These are phyloP conservation scores for Tachina fera DNA, from an alignment of 2,888 invertebrate species.

Conservation along the genomic window DNA sequence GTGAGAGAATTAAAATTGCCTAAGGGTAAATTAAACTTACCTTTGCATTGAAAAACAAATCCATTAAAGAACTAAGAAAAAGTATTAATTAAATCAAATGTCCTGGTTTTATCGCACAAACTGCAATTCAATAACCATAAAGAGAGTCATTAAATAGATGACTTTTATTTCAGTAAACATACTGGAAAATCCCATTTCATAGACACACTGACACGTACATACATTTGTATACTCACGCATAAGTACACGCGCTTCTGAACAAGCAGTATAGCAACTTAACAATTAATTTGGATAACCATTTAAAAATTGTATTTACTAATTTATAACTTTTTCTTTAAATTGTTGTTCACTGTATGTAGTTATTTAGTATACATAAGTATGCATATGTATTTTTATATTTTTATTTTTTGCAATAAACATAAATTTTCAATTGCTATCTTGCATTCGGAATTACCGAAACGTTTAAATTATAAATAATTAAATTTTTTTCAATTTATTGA, in stretches of 20 bases:
- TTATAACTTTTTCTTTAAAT: background rate
- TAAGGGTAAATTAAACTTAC: slow-evolving; percentile 49
- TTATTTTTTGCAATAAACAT: background rate
- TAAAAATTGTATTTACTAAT: background rate
- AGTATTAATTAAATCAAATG: slow-evolving; percentile 63
- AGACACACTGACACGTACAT: background rate
- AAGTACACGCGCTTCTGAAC: background rate
- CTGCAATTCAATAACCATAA: slow-evolving; percentile 62
- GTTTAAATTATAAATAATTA: background rate
- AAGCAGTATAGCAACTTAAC: background rate
- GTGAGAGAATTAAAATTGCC: background rate
- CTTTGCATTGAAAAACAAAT: slow-evolving; percentile 44
- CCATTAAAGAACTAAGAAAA: slow-evolving; percentile 47
- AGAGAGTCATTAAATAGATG: slow-evolving; percentile 53
- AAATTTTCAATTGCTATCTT: background rate
- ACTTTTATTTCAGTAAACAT: slow-evolving; percentile 19
- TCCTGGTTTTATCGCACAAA: slow-evolving; percentile 61
- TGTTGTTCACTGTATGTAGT: background rate
- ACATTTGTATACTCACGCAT: background rate
- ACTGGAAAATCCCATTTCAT: background rate
- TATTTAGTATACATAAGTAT: background rate
- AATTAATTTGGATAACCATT: slow-evolving; percentile 6
- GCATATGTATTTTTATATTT: background rate
- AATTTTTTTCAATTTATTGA: slow-evolving; percentile 42
- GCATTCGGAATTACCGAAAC: background rate